Evolutionary conservation across 2,113 vertebrate species (phyloP), one percentile per base, ranked within the genome.

Genomic region (Calyptomena viridis): DNA sequence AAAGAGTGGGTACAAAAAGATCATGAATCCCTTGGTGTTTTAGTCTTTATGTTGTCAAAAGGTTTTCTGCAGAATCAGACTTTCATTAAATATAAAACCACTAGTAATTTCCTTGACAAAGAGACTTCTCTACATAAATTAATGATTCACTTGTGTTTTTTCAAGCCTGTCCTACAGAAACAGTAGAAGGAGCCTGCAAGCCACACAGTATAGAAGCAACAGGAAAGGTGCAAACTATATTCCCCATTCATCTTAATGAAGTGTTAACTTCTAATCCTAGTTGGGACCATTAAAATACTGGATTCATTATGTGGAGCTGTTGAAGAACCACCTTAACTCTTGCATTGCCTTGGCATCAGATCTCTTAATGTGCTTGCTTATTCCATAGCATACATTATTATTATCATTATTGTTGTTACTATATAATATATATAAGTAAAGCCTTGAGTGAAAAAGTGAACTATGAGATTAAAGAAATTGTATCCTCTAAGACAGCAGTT

Each of bases 201-300:
- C 50, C 72, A 77, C 35, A 40, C 31, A 77, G 23, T 64, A 35
- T 15, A 86, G 60, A 84, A 88, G 39, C 39, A 93, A 92, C n/a
- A 72, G 76, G 44, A 86, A 92, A 96, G 79, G 95, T 96, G 94
- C 90, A 95, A 96, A 97, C 88, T 94, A 12, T 68, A 78, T 84
- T 63, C 79, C 44, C 83, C 53, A 84, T 90, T 94, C 88, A 90
- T 71, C 90, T 93, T 97, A 97, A 97, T 92, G 95, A 95, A 75
- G 92, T 96, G 94, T 94, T 96, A 96, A 96, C 73, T 85, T 93
- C 92, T 93, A 93, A 96, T 92, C 79, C 92, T 95, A 78, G 79
- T 53, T 94, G 92, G 85, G 85, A 84, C 88, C 64, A 90, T 95
- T 92, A 96, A 96, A 95, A 90, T 40, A 64, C 73, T 33, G 76